A percentile compares a stretch with the other conserved stretches of the same genome.
Evolutionary conservation across 2,113 vertebrate species (phyloP).

Genomic region (Poeciliopsis turrubarensis): DNA sequence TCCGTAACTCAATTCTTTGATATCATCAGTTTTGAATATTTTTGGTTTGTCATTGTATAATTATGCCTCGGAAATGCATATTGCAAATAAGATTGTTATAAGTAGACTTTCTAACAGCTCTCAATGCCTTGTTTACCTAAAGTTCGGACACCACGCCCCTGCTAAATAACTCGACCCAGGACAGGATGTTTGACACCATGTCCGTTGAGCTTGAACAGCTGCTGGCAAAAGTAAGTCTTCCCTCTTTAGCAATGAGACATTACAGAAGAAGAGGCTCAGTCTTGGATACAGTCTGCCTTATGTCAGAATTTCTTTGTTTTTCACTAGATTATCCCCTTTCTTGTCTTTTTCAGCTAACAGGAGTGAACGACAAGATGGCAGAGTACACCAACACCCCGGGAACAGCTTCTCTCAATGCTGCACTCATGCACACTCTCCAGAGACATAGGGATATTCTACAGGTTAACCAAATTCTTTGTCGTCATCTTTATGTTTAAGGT

Average conservation of each 20-base stretch:
- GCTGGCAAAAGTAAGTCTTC: slow-evolving; percentile 88
- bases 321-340: background rate
- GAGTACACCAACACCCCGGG: slow-evolving; percentile 92
- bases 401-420: slow-evolving; percentile 90
- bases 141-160: slow-evolving; percentile 97
- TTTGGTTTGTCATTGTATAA: background rate
- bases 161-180: slow-evolving; percentile 96
- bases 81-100: background rate
- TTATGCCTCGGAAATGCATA: background rate
- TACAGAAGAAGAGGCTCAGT: background rate
- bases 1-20: background rate
- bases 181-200: slow-evolving; percentile 99
- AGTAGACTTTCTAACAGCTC: background rate
- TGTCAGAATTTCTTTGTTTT: background rate
- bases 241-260: background rate
- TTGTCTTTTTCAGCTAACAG: slow-evolving; percentile 84
- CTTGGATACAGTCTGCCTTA: background rate
- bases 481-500: background rate
- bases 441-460: slow-evolving; percentile 96
- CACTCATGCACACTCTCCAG: slow-evolving; percentile 95
- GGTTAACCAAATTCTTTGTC: slow-evolving; percentile 69
- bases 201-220: slow-evolving; percentile 98
- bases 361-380: slow-evolving; percentile 96
- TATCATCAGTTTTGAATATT: background rate
- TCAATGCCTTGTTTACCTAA: slow-evolving; percentile 8